These are phyloP conservation scores for Rhynchophorus ferrugineus DNA, from an alignment of 1,140 invertebrate species.

Conservation along the genomic window DNA sequence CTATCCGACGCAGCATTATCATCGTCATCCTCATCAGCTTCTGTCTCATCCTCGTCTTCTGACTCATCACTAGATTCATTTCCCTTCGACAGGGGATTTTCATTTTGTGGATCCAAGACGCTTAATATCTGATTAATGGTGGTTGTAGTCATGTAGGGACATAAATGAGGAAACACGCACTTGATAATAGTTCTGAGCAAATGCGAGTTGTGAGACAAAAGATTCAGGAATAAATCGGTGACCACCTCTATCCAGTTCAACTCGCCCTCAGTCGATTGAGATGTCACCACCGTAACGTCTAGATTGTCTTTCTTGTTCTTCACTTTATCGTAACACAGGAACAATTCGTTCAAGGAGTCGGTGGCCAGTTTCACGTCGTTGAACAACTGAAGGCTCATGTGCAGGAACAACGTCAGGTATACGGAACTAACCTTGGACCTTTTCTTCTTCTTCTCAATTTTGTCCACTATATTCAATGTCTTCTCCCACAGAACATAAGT, in stretches of 20 bases:
- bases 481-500: slow-evolving; percentile 53
- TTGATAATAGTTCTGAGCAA: slow-evolving; percentile 59
- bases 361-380: slow-evolving; percentile 58
- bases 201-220: slow-evolving; percentile 61
- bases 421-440: slow-evolving; percentile 40
- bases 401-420: slow-evolving; percentile 59
- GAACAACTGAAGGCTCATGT: slow-evolving; percentile 65
- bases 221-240: slow-evolving; percentile 64
- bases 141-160: slow-evolving; percentile 56
- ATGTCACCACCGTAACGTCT: slow-evolving; percentile 21
- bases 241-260: slow-evolving; percentile 73
- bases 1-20: slow-evolving; percentile 43
- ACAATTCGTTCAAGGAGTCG: slow-evolving; percentile 58
- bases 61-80: slow-evolving; percentile 43
- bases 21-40: slow-evolving; percentile 41
- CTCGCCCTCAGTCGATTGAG: slow-evolving; percentile 40
- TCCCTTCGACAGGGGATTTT: slow-evolving; percentile 48
- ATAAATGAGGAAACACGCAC: slow-evolving; percentile 65
- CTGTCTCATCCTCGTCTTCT: slow-evolving; percentile 39
- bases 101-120: slow-evolving; percentile 60
- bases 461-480: slow-evolving; percentile 47
- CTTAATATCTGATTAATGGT: slow-evolving; percentile 65
- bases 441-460: slow-evolving; percentile 35
- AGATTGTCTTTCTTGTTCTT: slow-evolving; percentile 41
- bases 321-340: slow-evolving; percentile 59